These are phyloP conservation scores for Actinopyga echinites DNA, from an alignment of 53 echinoderm and acorn worm genomes.

Conservation along the genomic window DNA sequence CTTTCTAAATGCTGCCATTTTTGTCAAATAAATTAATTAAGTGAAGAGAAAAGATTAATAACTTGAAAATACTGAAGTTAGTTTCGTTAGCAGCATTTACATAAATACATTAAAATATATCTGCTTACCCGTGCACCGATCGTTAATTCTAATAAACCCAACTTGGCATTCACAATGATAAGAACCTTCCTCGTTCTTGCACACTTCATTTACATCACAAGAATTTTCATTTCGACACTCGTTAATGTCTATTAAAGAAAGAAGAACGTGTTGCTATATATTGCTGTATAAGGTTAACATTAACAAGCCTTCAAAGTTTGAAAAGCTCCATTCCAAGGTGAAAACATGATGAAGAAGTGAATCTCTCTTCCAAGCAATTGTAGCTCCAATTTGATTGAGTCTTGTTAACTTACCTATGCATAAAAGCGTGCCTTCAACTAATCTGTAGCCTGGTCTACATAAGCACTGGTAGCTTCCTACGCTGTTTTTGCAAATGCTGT, in stretches of 20 bases:
- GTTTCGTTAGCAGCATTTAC: too few species aligned
- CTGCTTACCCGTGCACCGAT: constrained; percentile 40
- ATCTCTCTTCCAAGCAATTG: neutral
- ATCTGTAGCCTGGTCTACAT: constrained; percentile 54
- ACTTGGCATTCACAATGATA: constrained; percentile 46
- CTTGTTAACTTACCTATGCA: neutral
- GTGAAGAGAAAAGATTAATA: too few species aligned
- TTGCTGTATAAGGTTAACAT: too few species aligned
- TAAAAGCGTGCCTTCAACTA: too few species aligned
- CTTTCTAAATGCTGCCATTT: too few species aligned
- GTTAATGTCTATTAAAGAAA: constrained; percentile 38
- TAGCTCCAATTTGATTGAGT: too few species aligned
- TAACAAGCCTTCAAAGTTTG: neutral
- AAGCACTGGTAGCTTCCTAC: constrained; percentile 53
- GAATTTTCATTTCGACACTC: constrained; percentile 37
- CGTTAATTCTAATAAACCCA: constrained; percentile 38
- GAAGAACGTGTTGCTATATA: too few species aligned
- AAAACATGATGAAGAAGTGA: neutral
- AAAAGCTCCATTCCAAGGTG: neutral
- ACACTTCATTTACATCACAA: constrained; percentile 46
- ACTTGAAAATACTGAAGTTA: too few species aligned
- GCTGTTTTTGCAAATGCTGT: constrained; percentile 58
- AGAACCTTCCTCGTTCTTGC: constrained; percentile 46
- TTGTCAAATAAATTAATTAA: too few species aligned
- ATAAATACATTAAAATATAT: neutral